A percentile compares a stretch with the other conserved stretches of the same genome.
Evolutionary conservation across 2,888 invertebrate genomes (phyloP).

Genomic region (Choristoneura rosaceana): DNA sequence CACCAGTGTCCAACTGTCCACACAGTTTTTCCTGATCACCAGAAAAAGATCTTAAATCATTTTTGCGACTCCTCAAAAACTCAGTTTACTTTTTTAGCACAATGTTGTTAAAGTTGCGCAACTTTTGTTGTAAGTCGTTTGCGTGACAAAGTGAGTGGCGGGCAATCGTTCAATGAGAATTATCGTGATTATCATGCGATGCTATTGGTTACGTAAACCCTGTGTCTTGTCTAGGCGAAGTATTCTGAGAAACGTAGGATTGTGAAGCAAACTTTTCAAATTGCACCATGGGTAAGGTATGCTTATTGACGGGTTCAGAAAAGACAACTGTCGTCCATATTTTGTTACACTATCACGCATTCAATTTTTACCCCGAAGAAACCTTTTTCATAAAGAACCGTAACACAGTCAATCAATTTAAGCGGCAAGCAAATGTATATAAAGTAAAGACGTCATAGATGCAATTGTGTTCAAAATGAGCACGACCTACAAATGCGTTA

Average conservation of each 20-base stretch:
- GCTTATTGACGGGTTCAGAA: background rate
- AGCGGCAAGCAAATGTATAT: too few relatives aligned
- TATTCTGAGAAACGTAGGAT: background rate
- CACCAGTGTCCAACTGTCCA: too few relatives aligned
- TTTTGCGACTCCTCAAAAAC: background rate
- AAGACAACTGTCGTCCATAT: background rate
- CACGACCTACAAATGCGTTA: too few relatives aligned
- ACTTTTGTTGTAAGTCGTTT: conserved; percentile 37
- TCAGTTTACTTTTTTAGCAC: conserved; percentile 9
- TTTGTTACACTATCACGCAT: background rate
- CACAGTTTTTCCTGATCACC: too few relatives aligned
- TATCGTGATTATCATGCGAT: conserved; percentile 47
- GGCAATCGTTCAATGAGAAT: conserved; percentile 48
- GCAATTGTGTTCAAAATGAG: too few relatives aligned
- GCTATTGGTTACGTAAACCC: conserved; percentile 47
- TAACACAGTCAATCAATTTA: too few relatives aligned
- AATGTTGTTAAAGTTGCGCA: conserved; percentile 39
- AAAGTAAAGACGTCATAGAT: too few relatives aligned
- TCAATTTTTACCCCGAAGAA: too few relatives aligned
- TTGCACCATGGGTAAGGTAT: background rate
- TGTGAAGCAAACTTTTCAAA: background rate
- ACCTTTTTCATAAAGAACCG: too few relatives aligned
- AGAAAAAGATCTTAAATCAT: background rate
- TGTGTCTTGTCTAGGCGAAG: conserved; percentile 14
- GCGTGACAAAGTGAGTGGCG: conserved; percentile 51